These are phyloP conservation scores for Peromyscus aztecus DNA, from an alignment of 2,797 vertebrate species.

Conservation along the genomic window DNA sequence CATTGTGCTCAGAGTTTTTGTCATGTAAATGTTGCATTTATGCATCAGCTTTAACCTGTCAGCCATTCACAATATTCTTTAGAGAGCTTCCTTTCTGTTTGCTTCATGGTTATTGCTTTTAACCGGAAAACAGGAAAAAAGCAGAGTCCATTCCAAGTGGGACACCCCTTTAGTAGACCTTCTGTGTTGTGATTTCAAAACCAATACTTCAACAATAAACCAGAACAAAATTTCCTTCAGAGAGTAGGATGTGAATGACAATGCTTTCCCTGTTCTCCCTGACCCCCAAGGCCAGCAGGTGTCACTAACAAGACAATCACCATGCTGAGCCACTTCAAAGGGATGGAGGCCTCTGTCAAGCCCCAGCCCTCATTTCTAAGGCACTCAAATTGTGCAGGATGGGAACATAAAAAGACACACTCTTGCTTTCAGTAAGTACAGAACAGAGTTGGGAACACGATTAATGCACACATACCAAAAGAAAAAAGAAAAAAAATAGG, in stretches of 20 bases:
- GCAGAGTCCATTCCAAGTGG: neutral
- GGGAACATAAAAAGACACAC: neutral
- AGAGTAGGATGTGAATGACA: neutral
- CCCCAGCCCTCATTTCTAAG: neutral
- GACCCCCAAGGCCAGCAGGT: neutral
- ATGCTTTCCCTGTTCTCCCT: neutral
- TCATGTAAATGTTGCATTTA: constrained; percentile 81
- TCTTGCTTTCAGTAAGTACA: neutral
- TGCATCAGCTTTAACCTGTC: constrained; percentile 65
- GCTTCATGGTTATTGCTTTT: constrained; percentile 70
- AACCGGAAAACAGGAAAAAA: constrained; percentile 35
- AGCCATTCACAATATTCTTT: constrained; percentile 61
- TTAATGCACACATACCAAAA: neutral
- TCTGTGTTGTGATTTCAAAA: constrained; percentile 67
- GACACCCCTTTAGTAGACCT: constrained; percentile 38
- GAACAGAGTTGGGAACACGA: neutral
- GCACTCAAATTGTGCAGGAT: neutral
- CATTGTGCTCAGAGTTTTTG: constrained; percentile 67
- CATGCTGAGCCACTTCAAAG: neutral
- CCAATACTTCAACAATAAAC: constrained; percentile 46
- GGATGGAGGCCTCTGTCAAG: neutral
- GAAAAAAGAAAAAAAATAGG: neutral
- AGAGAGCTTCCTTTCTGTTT: constrained; percentile 49
- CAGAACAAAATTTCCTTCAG: constrained; percentile 53
- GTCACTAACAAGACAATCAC: neutral